Evolutionary conservation across 2,797 vertebrate genomes (phyloP), one percentile per base, ranked within the genome.

Genomic region (Acipenser transmontanus): DNA sequence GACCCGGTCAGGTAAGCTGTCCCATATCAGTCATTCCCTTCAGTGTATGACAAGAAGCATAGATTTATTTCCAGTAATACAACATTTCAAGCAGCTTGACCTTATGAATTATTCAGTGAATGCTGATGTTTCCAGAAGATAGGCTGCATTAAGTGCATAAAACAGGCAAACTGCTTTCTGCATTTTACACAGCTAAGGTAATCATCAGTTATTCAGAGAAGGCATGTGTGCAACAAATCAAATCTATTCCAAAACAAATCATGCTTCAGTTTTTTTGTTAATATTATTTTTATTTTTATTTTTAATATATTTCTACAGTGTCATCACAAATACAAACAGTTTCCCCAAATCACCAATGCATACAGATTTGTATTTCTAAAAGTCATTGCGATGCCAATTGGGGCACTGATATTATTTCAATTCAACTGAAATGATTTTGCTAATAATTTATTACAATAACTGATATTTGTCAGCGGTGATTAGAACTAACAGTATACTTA

Each of bases 1-100:
- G 87, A 78, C 91, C 92, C 13, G 94, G 93, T 68, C 95, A 99
- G 92, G 97, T 97, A 91, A 89, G 80, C 69, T 62, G 54, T 73
- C 67, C 72, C 49, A 48, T 50, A 70, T 6, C 66, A 77, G 0
- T n/a, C 51, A 62, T 70, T 73, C 13, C 9, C 70, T 50, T 7
- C 49, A 73, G 8, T 47, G n/a, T 64, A 69, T 70, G 49, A 64
- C 72, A 73, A 9, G 67, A 47, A 13, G 54, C 11, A 57, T 34
- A 61, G 17, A 47, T 75, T 67, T 70, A 54, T 79, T 71, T 71
- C 62, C 74, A 57, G 76, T 77, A 64, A 67, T 67, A 6, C 4
- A 20, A 68, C 48, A 14, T 59, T 60, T 66, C 54, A 76, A 77
- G 77, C 78, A 77, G 80, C 63, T 59, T 13, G 64, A 57, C 60